Evolutionary conservation across 2,797 vertebrate genomes (phyloP).

Genomic region (Sciurus vulgaris): DNA sequence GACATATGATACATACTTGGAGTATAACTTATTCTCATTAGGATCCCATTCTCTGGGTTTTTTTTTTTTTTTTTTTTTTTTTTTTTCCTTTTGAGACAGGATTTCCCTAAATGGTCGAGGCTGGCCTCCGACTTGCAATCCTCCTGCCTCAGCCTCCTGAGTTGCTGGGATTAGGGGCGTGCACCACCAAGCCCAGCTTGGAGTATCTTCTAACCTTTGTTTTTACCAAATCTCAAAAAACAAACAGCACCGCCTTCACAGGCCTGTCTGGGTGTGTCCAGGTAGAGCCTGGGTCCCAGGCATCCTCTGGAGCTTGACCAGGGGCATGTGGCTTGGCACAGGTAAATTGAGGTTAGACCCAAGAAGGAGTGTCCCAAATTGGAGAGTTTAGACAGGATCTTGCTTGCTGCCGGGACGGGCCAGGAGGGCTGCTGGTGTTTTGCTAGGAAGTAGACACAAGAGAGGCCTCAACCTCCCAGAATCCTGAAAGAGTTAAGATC

Average conservation of each 20-base stretch:
- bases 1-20: too few species aligned
- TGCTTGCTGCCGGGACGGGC: not conserved
- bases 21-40: too few species aligned
- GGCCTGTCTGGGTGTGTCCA: not conserved
- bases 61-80: too few species aligned
- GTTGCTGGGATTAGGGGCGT: not conserved
- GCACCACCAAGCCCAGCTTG: too few species aligned
- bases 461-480: too few species aligned
- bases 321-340: not conserved
- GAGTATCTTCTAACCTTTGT: not conserved
- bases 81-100: not conserved
- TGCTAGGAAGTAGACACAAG: not conserved
- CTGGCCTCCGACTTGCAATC: not conserved
- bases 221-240: not conserved
- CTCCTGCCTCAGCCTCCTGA: not conserved
- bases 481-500: not conserved
- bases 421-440: not conserved
- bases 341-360: not conserved
- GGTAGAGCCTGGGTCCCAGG: not conserved
- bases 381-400: not conserved
- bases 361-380: not conserved
- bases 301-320: not conserved
- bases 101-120: not conserved
- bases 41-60: too few species aligned
- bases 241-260: not conserved